Conservation (phyloP, 2,888 invertebrate genomes). For the Zonitis immaculata region DNA sequence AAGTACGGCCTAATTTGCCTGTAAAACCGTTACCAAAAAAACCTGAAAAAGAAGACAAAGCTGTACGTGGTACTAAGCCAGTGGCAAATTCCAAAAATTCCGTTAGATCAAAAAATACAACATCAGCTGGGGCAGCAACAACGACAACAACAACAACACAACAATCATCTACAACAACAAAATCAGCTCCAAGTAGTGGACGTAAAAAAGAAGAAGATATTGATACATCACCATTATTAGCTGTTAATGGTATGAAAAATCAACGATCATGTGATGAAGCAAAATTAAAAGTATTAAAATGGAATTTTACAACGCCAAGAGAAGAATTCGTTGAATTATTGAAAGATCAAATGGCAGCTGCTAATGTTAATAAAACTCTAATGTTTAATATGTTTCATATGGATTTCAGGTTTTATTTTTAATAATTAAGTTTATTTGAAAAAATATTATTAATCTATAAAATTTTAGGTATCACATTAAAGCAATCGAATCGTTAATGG, state of each 20-base stretch:
- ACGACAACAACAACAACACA: constrained; percentile 3
- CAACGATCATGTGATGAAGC: constrained; percentile 93
- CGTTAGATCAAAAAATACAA: constrained; percentile 56
- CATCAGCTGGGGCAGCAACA: constrained; percentile 15
- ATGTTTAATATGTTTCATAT: constrained; percentile 90
- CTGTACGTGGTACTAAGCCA: constrained; percentile 56
- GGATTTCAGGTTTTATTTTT: constrained; percentile 67
- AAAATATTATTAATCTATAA: constrained; percentile 8
- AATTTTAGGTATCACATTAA: constrained; percentile 84
- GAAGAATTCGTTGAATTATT: constrained; percentile 92
- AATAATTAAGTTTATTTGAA: too few relatives aligned
- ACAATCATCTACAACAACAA: constrained; percentile 8
- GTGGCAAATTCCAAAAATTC: constrained; percentile 51
- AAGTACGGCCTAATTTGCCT: constrained; percentile 78
- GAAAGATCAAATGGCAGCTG: constrained; percentile 83
- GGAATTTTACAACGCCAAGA: constrained; percentile 92
- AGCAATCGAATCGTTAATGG: constrained; percentile 85
- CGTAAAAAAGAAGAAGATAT: constrained; percentile 82
- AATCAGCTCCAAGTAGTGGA: constrained; percentile 47
- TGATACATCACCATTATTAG: constrained; percentile 73
- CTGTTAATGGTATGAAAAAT: constrained; percentile 81
- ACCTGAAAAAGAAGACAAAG: constrained; percentile 51
- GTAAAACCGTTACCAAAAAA: constrained; percentile 69
- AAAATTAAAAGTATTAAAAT: constrained; percentile 85
- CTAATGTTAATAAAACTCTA: constrained; percentile 81